Conservation (phyloP, 2,113 vertebrate species). For the Sceloporus tristichus region DNA sequence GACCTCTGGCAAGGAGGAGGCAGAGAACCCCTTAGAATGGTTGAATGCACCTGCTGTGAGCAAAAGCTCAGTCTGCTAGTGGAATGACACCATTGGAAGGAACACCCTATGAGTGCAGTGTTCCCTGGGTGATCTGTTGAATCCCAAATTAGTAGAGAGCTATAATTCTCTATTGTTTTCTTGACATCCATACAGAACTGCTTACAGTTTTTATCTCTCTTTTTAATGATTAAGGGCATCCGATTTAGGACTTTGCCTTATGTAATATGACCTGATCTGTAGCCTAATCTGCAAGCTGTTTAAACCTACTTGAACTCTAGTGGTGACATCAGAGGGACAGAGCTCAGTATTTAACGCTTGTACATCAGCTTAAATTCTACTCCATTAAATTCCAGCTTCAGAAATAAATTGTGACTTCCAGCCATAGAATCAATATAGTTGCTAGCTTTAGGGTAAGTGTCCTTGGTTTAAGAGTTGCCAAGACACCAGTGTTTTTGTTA, state of each 20-base stretch:
- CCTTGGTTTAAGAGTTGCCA: constrained; percentile 42
- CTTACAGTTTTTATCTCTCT: not conserved
- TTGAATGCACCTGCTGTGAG: not conserved
- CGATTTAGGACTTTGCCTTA: not conserved
- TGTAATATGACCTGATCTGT: constrained; percentile 4
- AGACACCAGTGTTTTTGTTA: constrained; percentile 35
- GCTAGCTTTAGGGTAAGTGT: constrained; percentile 20
- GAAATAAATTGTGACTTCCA: not conserved
- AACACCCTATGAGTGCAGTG: not conserved
- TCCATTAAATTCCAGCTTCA: not conserved
- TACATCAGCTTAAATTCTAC: not conserved
- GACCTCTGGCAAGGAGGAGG: not conserved
- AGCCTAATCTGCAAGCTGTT: not conserved
- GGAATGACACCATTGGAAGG: not conserved
- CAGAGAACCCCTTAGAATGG: not conserved
- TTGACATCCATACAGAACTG: not conserved
- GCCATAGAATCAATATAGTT: not conserved
- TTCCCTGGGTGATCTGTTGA: not conserved
- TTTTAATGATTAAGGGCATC: not conserved
- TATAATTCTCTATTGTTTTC: too few species aligned
- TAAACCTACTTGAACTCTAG: not conserved
- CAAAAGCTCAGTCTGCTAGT: not conserved
- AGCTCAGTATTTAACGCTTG: not conserved
- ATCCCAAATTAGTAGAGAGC: not conserved
- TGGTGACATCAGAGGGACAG: not conserved